phyloP scores from a whole-genome alignment of 2,888 invertebrate genomes.

The Macroteleia sp. region DNA sequence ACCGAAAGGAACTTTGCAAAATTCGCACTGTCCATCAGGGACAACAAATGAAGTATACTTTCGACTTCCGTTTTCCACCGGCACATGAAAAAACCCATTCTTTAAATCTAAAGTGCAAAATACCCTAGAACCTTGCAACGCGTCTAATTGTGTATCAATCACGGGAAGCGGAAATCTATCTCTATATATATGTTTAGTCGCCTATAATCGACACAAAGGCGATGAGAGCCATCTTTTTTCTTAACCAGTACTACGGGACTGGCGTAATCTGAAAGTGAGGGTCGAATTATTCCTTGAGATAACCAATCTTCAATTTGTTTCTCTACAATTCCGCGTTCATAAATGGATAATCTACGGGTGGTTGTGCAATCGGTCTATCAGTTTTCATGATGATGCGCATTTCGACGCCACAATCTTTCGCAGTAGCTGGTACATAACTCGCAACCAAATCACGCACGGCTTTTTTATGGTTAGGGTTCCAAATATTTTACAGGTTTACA shows the following conservation, averaged over 20 bases:
- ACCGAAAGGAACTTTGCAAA: conserved; percentile 22
- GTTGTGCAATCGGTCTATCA: conserved; percentile 3
- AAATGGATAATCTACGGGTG: conserved; percentile 5
- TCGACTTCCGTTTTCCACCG: conserved; percentile 64
- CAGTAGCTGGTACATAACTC: neutral
- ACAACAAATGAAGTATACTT: conserved; percentile 72
- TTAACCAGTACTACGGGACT: conserved; percentile 36
- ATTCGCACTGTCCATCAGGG: conserved; percentile 56
- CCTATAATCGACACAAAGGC: conserved; percentile 72
- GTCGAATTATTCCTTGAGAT: neutral
- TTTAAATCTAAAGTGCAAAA: conserved; percentile 72
- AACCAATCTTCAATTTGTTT: conserved; percentile 9
- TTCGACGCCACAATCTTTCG: conserved; percentile 15
- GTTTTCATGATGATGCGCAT: conserved; percentile 6
- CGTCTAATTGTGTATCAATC: conserved; percentile 72
- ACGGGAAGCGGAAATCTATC: conserved; percentile 67
- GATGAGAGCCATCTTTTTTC: conserved; percentile 63
- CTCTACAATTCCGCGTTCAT: neutral
- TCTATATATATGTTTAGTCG: conserved; percentile 64
- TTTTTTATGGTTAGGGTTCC: too few species aligned
- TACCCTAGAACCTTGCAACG: conserved; percentile 66
- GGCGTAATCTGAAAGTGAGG: neutral
- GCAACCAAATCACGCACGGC: neutral
- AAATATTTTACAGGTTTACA: neutral
- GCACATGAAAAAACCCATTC: conserved; percentile 65